A percentile compares a stretch with the other conserved stretches of the same genome.
Evolutionary conservation across 2,113 vertebrate genomes (phyloP).

Genomic region (Ailurus styani): DNA sequence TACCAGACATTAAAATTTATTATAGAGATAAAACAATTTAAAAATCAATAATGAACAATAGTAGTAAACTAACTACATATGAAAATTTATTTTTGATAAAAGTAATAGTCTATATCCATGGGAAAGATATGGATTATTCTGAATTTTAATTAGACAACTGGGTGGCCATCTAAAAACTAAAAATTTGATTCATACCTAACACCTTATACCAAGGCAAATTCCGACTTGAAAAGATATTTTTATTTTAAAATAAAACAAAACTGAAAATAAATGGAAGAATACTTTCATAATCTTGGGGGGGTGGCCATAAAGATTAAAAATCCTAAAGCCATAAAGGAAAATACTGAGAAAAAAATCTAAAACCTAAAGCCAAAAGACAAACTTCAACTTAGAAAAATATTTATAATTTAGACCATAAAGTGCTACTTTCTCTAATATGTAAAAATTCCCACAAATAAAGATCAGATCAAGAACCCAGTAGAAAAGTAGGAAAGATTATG

Average conservation of each 20-base stretch:
- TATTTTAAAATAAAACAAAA: conserved; percentile 28
- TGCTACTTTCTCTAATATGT: not conserved
- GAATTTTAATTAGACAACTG: not conserved
- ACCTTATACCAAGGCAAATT: not conserved
- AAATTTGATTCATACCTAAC: not conserved
- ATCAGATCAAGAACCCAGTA: not conserved
- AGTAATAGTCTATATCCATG: not conserved
- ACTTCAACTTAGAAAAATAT: not conserved
- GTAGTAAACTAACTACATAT: not conserved
- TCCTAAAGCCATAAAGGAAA: not conserved
- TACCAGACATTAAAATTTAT: not conserved
- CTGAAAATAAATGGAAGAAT: not conserved
- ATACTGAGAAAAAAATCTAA: not conserved
- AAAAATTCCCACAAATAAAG: not conserved
- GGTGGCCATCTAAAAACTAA: not conserved
- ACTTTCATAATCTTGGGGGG: not conserved
- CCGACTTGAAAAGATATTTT: not conserved
- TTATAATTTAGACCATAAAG: not conserved
- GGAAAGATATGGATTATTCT: not conserved
- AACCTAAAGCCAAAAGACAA: not conserved
- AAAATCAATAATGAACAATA: not conserved
- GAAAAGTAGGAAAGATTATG: not conserved
- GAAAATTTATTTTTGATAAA: not conserved
- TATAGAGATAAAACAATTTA: not conserved
- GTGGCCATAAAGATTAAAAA: not conserved